Evolutionary conservation across 2,888 invertebrate species (phyloP).

Genomic region (Netelia melanura): DNA sequence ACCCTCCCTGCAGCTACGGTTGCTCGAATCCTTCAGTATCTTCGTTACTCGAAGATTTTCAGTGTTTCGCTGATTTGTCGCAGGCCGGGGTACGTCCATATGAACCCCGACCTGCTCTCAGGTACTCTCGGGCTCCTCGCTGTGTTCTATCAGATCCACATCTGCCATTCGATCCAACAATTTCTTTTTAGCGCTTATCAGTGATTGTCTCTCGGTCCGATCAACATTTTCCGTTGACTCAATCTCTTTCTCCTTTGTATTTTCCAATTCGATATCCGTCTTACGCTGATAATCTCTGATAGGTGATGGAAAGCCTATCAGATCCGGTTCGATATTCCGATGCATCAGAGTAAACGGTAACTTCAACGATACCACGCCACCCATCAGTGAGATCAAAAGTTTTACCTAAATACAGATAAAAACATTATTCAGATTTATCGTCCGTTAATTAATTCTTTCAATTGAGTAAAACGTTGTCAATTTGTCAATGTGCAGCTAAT

Average conservation of each 20-base stretch:
- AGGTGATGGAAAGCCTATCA: conserved; percentile 85
- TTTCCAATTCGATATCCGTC: conserved; percentile 52
- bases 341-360: conserved; percentile 93
- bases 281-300: conserved; percentile 67
- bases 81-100: conserved; percentile 74
- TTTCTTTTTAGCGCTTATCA: conserved; percentile 49
- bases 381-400: conserved; percentile 92
- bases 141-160: conserved; percentile 81
- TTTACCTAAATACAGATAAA: conserved; percentile 86
- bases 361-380: conserved; percentile 92
- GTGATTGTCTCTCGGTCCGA: conserved; percentile 36
- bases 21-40: conserved; percentile 72
- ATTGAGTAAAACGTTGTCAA: too few species aligned
- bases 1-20: conserved; percentile 78
- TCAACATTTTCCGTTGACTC: conserved; percentile 48
- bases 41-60: conserved; percentile 68
- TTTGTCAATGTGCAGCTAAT: background rate
- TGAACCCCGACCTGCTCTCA: conserved; percentile 80
- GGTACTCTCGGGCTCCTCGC: conserved; percentile 77
- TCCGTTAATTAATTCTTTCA: background rate
- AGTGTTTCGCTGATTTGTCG: conserved; percentile 69
- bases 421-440: background rate
- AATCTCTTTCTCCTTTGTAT: conserved; percentile 64
- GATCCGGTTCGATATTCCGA: conserved; percentile 88
- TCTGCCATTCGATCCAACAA: conserved; percentile 71